Base-by-base conservation (phyloP, 2,888 invertebrate species). In the Trichogramma evanescens region DNA sequence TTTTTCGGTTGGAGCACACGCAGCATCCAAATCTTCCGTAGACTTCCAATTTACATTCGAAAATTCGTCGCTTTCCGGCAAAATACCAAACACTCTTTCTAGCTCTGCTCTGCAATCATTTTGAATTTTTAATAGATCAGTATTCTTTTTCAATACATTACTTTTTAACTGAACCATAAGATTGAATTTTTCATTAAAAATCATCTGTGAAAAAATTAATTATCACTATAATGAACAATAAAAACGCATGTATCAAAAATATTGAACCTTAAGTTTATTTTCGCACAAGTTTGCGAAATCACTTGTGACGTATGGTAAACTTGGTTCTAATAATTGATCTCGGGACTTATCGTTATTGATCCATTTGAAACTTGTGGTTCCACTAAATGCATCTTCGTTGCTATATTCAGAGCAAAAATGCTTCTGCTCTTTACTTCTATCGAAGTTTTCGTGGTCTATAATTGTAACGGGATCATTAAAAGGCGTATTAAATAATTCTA, bases 151-250 rank as follows among this genome's bases (percentile, higher is more conserved):
- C 55, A 90, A 82, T 71, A 88, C 88, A 7, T 83, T 80, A 62
- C 82, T 81, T 78, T 92, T 92, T 56, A 80, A 72, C 4, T 71
- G 69, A 78, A 83, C 83, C 52, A 86, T 79, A n/a, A 85, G 83
- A 53, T 88, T 84, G 75, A 91, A 91, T 65, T 85, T 82, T 66
- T 85, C 82, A 75, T 92, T 91, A 76, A 89, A 91, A 73, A 82
- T 81, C 5, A 67, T 61, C 68, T 71, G 39, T 5, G 1, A 1
- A 13, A 49, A 43, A 26, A 50, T 54, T 9, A 26, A 9, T 45
- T 2, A 45, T 45, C n/a, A 8, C 8, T 3, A 45, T 9, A 2
- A 45, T 45, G 2, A 9, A 9, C n/a, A 45, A 9, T 45, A 45
- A 45, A 45, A 45, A 45, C 8, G 8, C n/a, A 9, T 45, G n/a